phyloP scores from a whole-genome alignment of 2,113 vertebrate species.

The Saimiri boliviensis region DNA sequence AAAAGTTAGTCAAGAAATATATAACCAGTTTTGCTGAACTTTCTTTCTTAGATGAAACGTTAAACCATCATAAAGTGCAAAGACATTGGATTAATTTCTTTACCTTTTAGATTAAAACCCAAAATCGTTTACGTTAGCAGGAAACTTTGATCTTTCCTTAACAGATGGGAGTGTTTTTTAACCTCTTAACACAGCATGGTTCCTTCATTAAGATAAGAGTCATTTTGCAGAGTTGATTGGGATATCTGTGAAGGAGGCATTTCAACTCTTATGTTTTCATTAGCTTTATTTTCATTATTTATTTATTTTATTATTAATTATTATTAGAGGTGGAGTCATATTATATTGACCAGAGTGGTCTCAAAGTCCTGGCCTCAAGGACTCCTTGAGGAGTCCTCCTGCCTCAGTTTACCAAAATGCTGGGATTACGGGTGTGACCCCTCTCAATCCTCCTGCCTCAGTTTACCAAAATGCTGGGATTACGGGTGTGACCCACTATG shows the following conservation, averaged over 20 bases:
- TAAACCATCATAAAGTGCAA: neutral
- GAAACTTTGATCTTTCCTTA: constrained; percentile 3
- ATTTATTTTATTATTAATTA: too few species aligned
- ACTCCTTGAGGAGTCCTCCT: too few species aligned
- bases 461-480: too few species aligned
- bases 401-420: too few species aligned
- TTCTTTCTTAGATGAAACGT: neutral
- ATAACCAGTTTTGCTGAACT: neutral
- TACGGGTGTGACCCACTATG: too few species aligned
- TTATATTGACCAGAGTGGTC: too few species aligned
- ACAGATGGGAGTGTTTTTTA: neutral
- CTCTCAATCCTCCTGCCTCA: too few species aligned
- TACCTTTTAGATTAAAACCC: constrained; percentile 9
- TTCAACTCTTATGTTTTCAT: neutral
- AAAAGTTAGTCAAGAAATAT: neutral
- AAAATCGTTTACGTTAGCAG: neutral
- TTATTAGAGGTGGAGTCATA: too few species aligned
- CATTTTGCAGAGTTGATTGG: neutral
- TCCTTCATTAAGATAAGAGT: neutral
- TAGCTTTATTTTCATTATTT: constrained; percentile 20
- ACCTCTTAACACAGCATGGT: neutral
- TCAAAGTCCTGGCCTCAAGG: too few species aligned
- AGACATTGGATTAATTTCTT: constrained; percentile 4
- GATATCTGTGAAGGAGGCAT: neutral
- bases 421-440: too few species aligned